Evolutionary conservation across 2,113 vertebrate genomes (phyloP).

Genomic region (Triplophysa rosa): DNA sequence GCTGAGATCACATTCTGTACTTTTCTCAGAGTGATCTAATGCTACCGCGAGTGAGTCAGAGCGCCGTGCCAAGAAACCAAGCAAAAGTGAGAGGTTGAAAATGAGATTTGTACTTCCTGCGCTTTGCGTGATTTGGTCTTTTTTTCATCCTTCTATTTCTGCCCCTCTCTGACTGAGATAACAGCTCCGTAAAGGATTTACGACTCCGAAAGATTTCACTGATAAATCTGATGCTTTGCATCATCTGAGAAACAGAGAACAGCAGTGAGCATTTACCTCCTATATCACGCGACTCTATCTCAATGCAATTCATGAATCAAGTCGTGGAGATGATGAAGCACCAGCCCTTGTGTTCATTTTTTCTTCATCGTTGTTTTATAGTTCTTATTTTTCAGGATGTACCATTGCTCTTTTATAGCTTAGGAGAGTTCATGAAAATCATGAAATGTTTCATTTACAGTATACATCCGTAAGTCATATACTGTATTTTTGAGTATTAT

Average conservation of each 20-base stretch:
- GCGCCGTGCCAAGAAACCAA: constrained; percentile 30
- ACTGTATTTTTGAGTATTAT: too few relatives aligned
- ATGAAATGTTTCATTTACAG: too few relatives aligned
- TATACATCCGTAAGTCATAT: too few relatives aligned
- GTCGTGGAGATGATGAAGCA: not conserved
- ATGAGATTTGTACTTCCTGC: constrained; percentile 7
- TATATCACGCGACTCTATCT: constrained; percentile 31
- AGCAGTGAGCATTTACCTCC: constrained; percentile 17
- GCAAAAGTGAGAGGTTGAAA: constrained; percentile 30
- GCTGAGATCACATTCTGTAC: constrained; percentile 28
- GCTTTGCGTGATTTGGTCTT: not conserved
- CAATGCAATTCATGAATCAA: constrained; percentile 2
- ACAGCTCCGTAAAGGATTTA: constrained; percentile 34
- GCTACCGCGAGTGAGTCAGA: constrained; percentile 17
- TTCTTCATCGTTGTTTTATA: not conserved
- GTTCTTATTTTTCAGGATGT: not conserved
- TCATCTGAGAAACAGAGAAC: constrained; percentile 38
- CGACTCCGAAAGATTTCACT: constrained; percentile 7
- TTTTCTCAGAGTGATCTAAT: constrained; percentile 31
- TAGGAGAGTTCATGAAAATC: not conserved
- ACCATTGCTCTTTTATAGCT: not conserved
- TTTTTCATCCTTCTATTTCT: constrained; percentile 14
- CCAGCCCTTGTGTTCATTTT: not conserved
- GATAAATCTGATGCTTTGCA: constrained; percentile 34
- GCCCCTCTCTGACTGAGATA: constrained; percentile 29